Evolutionary conservation across 2,797 vertebrate species (phyloP).

Genomic region (Enteromius radiatus): DNA sequence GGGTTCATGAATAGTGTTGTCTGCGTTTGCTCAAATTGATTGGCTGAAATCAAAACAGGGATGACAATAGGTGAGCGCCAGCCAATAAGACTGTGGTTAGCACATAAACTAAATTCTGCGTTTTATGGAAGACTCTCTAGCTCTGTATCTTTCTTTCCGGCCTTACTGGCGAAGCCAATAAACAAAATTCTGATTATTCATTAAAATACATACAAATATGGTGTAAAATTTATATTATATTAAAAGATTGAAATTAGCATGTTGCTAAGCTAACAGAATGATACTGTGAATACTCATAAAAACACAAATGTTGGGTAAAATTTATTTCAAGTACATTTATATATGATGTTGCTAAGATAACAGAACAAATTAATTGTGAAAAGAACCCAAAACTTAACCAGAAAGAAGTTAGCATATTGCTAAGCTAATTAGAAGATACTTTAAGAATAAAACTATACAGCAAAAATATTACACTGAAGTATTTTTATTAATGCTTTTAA

Average conservation of each 20-base stretch:
- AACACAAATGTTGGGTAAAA: neutral
- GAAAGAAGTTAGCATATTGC: neutral
- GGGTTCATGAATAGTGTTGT: too few relatives aligned
- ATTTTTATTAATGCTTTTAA: neutral
- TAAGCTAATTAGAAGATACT: neutral
- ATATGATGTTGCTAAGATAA: neutral
- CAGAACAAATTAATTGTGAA: neutral
- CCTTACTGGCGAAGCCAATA: neutral
- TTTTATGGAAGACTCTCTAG: too few relatives aligned
- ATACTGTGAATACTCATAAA: neutral
- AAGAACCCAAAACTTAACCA: neutral
- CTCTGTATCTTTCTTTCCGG: too few relatives aligned
- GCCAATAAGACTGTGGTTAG: too few relatives aligned
- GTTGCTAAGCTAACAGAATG: neutral
- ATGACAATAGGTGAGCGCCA: too few relatives aligned
- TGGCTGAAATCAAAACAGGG: too few relatives aligned
- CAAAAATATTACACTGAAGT: neutral
- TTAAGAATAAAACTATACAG: neutral
- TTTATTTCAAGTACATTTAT: neutral
- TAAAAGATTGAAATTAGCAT: neutral
- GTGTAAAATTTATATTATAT: too few relatives aligned
- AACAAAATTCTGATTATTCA: neutral
- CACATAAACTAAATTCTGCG: too few relatives aligned
- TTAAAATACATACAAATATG: neutral
- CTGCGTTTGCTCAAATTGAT: too few relatives aligned